phyloP scores from a whole-genome alignment of 2,113 vertebrate species.

The Sus scrofa region DNA sequence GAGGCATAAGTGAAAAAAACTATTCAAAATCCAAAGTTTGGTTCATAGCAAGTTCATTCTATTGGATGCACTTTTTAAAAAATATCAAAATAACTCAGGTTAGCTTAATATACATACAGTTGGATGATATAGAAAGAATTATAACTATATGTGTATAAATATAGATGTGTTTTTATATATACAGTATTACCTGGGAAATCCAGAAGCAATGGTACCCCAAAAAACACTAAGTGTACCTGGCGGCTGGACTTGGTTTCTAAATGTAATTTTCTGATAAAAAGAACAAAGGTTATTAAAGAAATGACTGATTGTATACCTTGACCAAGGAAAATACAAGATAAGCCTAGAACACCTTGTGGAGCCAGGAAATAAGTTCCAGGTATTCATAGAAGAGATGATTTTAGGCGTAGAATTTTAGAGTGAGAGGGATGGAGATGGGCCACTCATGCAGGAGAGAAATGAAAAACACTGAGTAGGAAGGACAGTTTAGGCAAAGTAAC shows the following conservation, averaged over 20 bases:
- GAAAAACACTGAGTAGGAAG: background rate
- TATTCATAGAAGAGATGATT: background rate
- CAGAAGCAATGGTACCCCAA: background rate
- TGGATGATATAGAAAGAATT: background rate
- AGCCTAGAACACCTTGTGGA: background rate
- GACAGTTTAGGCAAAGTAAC: background rate
- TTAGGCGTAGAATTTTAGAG: background rate
- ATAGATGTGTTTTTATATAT: background rate
- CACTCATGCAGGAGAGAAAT: accelerated
- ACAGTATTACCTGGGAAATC: background rate
- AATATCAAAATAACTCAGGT: background rate
- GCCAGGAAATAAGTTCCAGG: background rate
- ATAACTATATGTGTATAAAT: background rate
- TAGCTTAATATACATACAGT: background rate
- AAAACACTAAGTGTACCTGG: background rate
- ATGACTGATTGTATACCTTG: background rate
- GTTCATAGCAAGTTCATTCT: background rate
- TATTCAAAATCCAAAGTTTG: background rate
- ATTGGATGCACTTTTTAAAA: background rate
- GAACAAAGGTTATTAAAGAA: background rate
- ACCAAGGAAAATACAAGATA: background rate
- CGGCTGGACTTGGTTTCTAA: background rate
- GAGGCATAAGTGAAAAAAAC: background rate
- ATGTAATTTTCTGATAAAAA: background rate
- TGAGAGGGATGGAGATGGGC: background rate